Conservation (phyloP, 2,888 invertebrate species). For the Augochlorella aurata region DNA sequence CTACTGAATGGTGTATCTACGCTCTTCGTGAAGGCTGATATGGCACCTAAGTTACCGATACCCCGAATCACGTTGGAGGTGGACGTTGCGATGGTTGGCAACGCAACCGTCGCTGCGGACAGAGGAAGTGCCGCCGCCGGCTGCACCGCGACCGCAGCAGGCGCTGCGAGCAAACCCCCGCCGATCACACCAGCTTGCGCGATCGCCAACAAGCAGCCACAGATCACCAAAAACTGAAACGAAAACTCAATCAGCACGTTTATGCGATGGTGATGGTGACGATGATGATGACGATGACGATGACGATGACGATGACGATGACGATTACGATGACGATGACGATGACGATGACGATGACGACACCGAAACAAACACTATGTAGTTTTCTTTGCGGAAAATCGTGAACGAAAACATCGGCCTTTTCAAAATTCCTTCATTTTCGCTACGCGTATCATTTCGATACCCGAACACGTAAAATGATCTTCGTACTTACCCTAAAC, state of each 20-base stretch:
- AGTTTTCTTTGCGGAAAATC: neutral
- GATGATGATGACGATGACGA: neutral
- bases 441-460: neutral
- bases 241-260: neutral
- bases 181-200: constrained; percentile 72
- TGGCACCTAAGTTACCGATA: constrained; percentile 68
- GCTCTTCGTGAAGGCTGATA: constrained; percentile 65
- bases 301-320: neutral
- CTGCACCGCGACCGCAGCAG: constrained; percentile 57
- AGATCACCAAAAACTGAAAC: constrained; percentile 67
- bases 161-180: constrained; percentile 62
- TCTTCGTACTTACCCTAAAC: constrained; percentile 65
- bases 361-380: neutral
- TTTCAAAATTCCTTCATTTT: neutral
- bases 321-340: neutral
- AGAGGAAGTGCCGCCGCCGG: constrained; percentile 50
- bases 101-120: constrained; percentile 43
- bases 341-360: neutral
- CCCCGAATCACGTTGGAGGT: constrained; percentile 67
- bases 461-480: neutral
- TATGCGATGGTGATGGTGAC: no score
- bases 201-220: constrained; percentile 73
- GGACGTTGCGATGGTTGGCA: constrained; percentile 63
- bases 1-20: constrained; percentile 67
- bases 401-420: neutral